Base-by-base conservation (phyloP, 2,797 vertebrate species). In the Margarornis squamiger region DNA sequence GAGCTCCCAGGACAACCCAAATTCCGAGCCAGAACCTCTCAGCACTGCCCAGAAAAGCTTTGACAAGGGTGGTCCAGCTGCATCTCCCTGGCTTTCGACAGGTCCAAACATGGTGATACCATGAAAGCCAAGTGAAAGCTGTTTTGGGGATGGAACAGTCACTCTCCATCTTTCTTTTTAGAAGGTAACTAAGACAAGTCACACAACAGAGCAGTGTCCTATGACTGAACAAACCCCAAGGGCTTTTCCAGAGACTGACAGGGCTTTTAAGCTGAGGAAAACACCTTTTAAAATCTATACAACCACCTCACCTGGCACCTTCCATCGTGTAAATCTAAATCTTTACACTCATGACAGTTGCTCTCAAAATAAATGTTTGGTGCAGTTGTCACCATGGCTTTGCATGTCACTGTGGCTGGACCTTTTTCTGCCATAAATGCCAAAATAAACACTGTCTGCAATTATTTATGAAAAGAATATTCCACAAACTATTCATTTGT, bases 1-100 rank as follows among this genome's bases (percentile, higher is more conserved):
- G 38, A 71, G 41, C 55, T n/a, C 67, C 10, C 26, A 8, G 29
- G 1, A 4, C 45, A 38, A 20, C 0, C 7, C 24, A 2, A 4
- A 7, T 5, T 27, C 65, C 43, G 23, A 61, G 23, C 26, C 55
- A 51, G 29, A 12, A 32, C 51, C 36, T 36, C 34, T 43, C 54
- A 17, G 32, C 34, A 10, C 16, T n/a, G 32, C 36, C 39, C 23
- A 30, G 46, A 27, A 66, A 65, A 59, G 46, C 46, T 68, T 14
- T 23, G 30, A 20, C 43, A 38, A 34, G 29, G 2, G 0, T 2
- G 6, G n/a, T 16, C 49, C 49, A 24, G 49, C 30, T 32, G 39
- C 48, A 32, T 17, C 45, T 48, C 43, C 45, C 45, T 43, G 8
- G 26, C 27, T 68, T 70, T 51, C 41, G 14, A 49, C 39, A 20